Evolutionary conservation across 2,113 vertebrate species (phyloP).

Genomic region (Cyprinus carpio): DNA sequence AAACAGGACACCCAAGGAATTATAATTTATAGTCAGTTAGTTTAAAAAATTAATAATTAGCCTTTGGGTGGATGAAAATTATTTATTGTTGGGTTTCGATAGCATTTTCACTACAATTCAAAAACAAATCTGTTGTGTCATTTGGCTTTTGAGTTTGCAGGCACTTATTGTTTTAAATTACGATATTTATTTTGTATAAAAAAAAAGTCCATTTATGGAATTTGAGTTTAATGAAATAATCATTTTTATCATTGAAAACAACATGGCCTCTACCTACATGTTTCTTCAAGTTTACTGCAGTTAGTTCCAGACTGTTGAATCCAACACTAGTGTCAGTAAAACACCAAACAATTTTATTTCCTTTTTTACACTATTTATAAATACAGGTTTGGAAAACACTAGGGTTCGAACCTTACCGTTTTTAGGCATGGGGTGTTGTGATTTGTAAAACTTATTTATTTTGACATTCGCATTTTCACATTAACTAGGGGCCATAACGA

Average conservation of each 20-base stretch:
- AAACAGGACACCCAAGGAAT: too few relatives aligned
- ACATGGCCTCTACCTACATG: not conserved
- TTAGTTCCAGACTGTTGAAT: not conserved
- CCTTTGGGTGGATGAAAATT: not conserved
- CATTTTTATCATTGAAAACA: not conserved
- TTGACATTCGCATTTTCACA: too few relatives aligned
- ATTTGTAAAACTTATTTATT: too few relatives aligned
- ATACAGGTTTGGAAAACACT: not conserved
- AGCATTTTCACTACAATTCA: not conserved
- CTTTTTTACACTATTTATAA: too few relatives aligned
- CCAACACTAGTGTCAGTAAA: not conserved
- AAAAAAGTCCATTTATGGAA: not conserved
- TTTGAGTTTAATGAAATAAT: not conserved
- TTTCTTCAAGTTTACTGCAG: not conserved
- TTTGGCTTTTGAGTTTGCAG: not conserved
- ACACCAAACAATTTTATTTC: not conserved
- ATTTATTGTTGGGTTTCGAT: not conserved
- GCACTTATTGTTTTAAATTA: not conserved
- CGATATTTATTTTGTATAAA: not conserved
- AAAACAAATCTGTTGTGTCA: not conserved
- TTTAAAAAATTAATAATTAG: conserved; percentile 2
- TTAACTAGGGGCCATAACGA: too few relatives aligned
- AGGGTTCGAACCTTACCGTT: too few relatives aligned
- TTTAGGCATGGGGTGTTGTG: too few relatives aligned
- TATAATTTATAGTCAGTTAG: conserved; percentile 43